These are phyloP conservation scores for Ptychochromis oligacanthus DNA, from an alignment of 2,113 vertebrate genomes.

Conservation along the genomic window DNA sequence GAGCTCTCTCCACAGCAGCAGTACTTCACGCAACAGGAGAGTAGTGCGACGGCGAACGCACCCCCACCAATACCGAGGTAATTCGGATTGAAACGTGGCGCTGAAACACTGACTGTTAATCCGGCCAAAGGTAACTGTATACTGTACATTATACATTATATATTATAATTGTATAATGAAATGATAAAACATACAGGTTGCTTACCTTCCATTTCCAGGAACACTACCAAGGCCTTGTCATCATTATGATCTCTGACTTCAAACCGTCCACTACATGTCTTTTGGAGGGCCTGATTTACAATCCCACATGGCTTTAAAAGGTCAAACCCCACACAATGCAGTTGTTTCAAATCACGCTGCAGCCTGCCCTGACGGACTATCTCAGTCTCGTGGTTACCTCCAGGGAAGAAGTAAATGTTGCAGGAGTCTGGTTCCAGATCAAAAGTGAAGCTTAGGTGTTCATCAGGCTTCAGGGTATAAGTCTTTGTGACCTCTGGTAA, in stretches of 20 bases:
- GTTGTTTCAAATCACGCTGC: accelerated
- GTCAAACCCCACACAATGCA: background rate
- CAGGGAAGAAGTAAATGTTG: slow-evolving; percentile 42
- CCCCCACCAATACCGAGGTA: background rate
- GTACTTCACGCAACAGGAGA: background rate
- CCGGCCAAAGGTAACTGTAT: background rate
- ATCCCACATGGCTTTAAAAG: slow-evolving; percentile 19
- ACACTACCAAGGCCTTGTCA: background rate
- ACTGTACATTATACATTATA: too few species aligned
- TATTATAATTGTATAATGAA: background rate
- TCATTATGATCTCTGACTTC: slow-evolving; percentile 14
- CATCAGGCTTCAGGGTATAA: accelerated
- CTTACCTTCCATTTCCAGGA: slow-evolving; percentile 2
- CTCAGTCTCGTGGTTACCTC: accelerated
- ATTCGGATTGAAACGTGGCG: accelerated
- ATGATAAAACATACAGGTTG: background rate
- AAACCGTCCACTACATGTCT: slow-evolving; percentile 3
- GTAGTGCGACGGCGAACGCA: accelerated
- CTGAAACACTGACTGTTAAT: slow-evolving; percentile 1
- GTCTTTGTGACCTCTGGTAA: background rate
- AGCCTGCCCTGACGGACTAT: background rate
- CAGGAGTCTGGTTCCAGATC: background rate
- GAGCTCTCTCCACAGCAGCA: slow-evolving; percentile 6
- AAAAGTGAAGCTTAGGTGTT: accelerated
- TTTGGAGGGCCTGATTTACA: accelerated